Conservation (phyloP, 2,888 invertebrate species). For the Chymomyza procnemis region DNA sequence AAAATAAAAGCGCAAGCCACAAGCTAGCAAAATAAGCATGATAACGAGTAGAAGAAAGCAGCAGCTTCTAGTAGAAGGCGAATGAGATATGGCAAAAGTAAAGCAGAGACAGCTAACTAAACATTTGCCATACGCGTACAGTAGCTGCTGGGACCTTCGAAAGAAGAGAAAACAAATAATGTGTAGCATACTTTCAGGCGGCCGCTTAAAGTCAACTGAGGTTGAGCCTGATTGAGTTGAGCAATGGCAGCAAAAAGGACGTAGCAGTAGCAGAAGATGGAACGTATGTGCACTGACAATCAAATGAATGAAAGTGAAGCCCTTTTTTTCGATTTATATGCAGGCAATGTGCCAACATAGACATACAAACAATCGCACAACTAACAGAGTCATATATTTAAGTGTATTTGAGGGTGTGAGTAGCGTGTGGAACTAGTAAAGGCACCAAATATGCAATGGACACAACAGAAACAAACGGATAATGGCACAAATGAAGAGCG, state of each 20-base stretch:
- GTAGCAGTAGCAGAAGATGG: conserved; percentile 29
- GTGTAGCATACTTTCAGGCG: neutral
- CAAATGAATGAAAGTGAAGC: conserved; percentile 37
- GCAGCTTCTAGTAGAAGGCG: conserved; percentile 28
- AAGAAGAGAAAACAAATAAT: conserved; percentile 21
- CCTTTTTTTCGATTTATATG: conserved; percentile 48
- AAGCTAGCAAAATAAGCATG: neutral
- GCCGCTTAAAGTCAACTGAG: neutral
- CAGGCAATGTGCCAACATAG: conserved; percentile 46
- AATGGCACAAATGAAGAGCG: neutral
- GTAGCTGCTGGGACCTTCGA: conserved; percentile 12
- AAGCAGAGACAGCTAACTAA: neutral
- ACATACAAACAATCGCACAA: neutral
- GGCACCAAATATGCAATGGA: neutral
- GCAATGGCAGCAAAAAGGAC: conserved; percentile 1
- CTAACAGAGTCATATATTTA: neutral
- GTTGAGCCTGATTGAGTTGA: neutral
- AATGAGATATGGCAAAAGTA: neutral
- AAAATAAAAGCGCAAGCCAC: neutral
- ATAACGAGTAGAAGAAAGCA: neutral
- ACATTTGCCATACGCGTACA: conserved; percentile 5
- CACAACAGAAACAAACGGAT: neutral
- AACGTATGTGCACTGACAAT: conserved; percentile 51
- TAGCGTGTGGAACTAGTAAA: neutral
- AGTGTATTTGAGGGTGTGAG: neutral